Evolutionary conservation across 2,113 vertebrate species (phyloP).

Genomic region (Leptocoma aspasia): DNA sequence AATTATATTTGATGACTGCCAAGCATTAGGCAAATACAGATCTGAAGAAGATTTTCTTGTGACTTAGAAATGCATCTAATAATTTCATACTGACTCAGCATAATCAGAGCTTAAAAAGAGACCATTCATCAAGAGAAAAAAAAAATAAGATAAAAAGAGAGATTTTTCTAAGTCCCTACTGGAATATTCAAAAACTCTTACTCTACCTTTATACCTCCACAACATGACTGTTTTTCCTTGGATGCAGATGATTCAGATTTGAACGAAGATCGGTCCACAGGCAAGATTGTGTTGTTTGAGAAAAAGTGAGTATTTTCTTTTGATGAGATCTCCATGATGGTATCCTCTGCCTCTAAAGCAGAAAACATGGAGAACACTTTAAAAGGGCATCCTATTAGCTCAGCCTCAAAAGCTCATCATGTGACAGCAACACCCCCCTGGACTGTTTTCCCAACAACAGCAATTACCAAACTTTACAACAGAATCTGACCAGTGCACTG

Average conservation of each 20-base stretch:
- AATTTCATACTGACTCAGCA: neutral
- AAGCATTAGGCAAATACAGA: neutral
- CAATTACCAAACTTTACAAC: constrained; percentile 22
- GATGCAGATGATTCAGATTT: constrained; percentile 54
- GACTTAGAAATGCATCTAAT: neutral
- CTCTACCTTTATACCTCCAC: constrained; percentile 74
- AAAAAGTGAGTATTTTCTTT: constrained; percentile 71
- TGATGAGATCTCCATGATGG: constrained; percentile 71
- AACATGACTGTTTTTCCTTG: constrained; percentile 39
- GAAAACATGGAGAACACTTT: constrained; percentile 34
- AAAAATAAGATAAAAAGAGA: neutral
- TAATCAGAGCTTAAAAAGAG: neutral
- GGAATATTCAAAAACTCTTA: neutral
- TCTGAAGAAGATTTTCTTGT: neutral
- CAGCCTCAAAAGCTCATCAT: constrained; percentile 29
- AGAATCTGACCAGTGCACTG: neutral
- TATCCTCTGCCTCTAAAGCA: constrained; percentile 22
- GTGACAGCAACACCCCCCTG: constrained; percentile 38
- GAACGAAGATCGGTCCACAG: constrained; percentile 46
- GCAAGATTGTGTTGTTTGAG: constrained; percentile 32
- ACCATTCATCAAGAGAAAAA: neutral
- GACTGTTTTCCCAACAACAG: constrained; percentile 20
- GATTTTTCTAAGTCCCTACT: neutral
- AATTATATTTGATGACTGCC: neutral
- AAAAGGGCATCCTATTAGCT: constrained; percentile 28